phyloP scores from a whole-genome alignment of 2,797 vertebrate genomes.

The Muscicapa comitata region DNA sequence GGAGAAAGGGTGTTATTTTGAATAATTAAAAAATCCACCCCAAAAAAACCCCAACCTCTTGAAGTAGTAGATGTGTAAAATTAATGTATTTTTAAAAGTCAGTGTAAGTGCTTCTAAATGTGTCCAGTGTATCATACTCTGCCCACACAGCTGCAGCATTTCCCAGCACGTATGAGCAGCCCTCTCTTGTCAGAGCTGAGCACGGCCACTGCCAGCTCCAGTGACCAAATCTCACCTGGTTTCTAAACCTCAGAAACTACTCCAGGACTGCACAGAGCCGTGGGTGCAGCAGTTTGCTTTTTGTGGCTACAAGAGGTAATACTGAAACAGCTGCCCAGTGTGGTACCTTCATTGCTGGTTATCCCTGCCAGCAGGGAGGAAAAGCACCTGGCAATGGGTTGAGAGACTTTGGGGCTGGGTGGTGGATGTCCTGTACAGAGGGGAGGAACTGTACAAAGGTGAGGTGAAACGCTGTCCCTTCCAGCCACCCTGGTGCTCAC shows the following conservation, averaged over 20 bases:
- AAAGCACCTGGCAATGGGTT: fast-evolving
- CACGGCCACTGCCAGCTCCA: fast-evolving
- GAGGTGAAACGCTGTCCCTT: not conserved
- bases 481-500: not conserved
- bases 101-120: constrained; percentile 31
- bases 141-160: not conserved
- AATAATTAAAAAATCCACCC: not conserved
- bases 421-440: not conserved
- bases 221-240: fast-evolving
- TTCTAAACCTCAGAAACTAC: not conserved
- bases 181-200: not conserved
- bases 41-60: not conserved
- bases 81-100: constrained; percentile 29
- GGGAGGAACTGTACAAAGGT: not conserved
- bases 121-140: not conserved
- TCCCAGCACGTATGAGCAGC: not conserved
- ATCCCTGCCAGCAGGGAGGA: not conserved
- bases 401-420: not conserved
- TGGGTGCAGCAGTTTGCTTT: not conserved
- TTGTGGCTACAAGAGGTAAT: not conserved
- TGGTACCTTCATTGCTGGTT: not conserved
- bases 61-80: constrained; percentile 42
- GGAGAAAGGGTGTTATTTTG: not conserved
- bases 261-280: not conserved
- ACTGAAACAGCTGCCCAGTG: not conserved